phyloP scores from a whole-genome alignment of 2,888 invertebrate species.

The Asteroscopus sphinx region DNA sequence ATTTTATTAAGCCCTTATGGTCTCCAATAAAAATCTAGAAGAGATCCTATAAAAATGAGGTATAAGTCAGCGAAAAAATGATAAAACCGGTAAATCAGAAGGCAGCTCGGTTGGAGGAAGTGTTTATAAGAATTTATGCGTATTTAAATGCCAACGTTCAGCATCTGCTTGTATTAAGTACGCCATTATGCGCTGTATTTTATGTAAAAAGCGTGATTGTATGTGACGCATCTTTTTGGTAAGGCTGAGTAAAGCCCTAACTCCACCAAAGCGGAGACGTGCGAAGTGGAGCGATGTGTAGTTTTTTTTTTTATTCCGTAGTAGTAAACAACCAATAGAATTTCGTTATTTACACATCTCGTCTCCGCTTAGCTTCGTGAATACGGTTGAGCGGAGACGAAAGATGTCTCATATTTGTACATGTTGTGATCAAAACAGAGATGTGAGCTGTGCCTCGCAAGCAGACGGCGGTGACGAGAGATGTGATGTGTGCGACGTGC shows the following conservation, averaged over 20 bases:
- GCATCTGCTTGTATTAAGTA: slow-evolving; percentile 48
- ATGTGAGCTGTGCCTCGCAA: too few relatives aligned
- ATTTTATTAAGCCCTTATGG: slow-evolving; percentile 85
- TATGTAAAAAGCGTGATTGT: slow-evolving; percentile 33
- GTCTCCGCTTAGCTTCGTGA: too few relatives aligned
- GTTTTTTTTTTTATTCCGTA: too few relatives aligned
- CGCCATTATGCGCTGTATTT: slow-evolving; percentile 47
- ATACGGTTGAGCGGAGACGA: too few relatives aligned
- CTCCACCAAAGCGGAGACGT: too few relatives aligned
- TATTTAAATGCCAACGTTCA: slow-evolving; percentile 55
- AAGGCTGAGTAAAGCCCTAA: not conserved
- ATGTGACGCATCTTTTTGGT: not conserved
- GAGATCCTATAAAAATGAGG: slow-evolving; percentile 77
- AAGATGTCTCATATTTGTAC: too few relatives aligned
- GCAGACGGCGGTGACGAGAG: too few relatives aligned
- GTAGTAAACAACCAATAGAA: too few relatives aligned
- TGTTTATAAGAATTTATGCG: slow-evolving; percentile 67
- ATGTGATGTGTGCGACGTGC: too few relatives aligned
- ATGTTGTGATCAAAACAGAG: too few relatives aligned
- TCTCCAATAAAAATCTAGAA: slow-evolving; percentile 84
- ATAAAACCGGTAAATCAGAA: slow-evolving; percentile 70
- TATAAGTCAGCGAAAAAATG: slow-evolving; percentile 61
- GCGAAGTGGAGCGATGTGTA: too few relatives aligned
- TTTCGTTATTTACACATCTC: too few relatives aligned
- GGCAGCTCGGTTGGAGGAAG: slow-evolving; percentile 48